Percentiles rank a stretch among this genome's conserved stretches.
These are phyloP conservation scores for Scaptomyza pallida DNA, from an alignment of 1,140 invertebrate genomes.

Conservation along the genomic window DNA sequence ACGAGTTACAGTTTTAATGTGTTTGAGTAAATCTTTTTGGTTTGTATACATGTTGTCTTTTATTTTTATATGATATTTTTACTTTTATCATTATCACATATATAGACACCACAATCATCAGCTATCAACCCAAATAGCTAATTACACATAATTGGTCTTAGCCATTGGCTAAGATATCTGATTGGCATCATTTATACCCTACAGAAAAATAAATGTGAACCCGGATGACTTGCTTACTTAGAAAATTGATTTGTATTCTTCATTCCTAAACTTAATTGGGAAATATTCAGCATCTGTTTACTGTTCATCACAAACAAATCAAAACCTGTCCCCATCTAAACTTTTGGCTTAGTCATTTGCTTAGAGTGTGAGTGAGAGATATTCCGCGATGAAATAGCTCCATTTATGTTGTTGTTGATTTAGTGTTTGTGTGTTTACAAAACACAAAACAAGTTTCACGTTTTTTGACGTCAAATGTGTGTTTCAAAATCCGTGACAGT, in stretches of 20 bases:
- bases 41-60: no score
- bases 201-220: not conserved
- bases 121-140: not conserved
- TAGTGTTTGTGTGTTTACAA: not conserved
- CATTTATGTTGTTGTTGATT: not conserved
- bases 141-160: not conserved
- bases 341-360: slow-evolving; percentile 26
- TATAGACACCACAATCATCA: not conserved
- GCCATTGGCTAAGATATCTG: not conserved
- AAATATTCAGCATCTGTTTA: slow-evolving; percentile 23
- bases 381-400: slow-evolving; percentile 21
- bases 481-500: slow-evolving; percentile 1
- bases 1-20: no score
- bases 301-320: slow-evolving; percentile 14
- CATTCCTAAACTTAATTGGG: slow-evolving; percentile 31
- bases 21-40: no score
- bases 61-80: not conserved
- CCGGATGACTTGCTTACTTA: not conserved
- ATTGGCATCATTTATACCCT: not conserved
- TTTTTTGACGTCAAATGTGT: not conserved
- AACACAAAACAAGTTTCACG: slow-evolving; percentile 29
- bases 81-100: not conserved
- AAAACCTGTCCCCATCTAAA: slow-evolving; percentile 24
- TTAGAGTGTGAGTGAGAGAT: slow-evolving; percentile 25
- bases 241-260: slow-evolving; percentile 15